Evolutionary conservation across 1,140 invertebrate genomes (phyloP).

Genomic region (Heliconius melpomene): DNA sequence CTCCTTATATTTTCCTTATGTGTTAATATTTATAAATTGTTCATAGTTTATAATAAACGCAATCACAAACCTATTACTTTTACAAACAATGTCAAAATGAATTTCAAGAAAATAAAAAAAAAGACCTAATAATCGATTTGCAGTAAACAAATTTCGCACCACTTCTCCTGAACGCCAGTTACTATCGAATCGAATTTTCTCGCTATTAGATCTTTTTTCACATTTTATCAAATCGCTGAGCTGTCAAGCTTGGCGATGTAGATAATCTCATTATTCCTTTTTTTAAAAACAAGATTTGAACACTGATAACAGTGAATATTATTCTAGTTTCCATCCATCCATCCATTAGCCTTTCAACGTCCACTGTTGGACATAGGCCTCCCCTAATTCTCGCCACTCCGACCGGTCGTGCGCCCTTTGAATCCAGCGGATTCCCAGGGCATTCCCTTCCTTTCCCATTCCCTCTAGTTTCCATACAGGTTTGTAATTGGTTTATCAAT

Average conservation of each 20-base stretch:
- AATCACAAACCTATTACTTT: neutral
- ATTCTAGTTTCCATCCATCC: too few species aligned
- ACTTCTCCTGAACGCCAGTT: neutral
- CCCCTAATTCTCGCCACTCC: too few species aligned
- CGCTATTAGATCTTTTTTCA: slow-evolving; percentile 14
- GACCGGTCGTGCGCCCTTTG: too few species aligned
- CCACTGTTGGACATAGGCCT: too few species aligned
- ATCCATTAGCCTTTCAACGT: too few species aligned
- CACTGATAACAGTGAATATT: neutral
- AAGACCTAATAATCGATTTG: neutral
- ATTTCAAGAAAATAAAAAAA: neutral
- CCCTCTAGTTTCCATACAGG: too few species aligned
- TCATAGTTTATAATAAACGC: too few species aligned
- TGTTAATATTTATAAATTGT: too few species aligned
- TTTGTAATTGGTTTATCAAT: too few species aligned
- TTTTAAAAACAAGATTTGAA: neutral
- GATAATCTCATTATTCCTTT: slow-evolving; percentile 16
- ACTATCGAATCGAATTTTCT: slow-evolving; percentile 16
- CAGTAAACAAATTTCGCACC: neutral
- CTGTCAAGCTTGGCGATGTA: slow-evolving; percentile 21
- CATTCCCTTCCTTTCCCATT: too few species aligned
- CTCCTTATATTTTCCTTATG: too few species aligned
- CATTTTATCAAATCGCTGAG: slow-evolving; percentile 24
- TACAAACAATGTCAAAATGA: neutral
- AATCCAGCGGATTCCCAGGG: too few species aligned